phyloP scores from a whole-genome alignment of 2,113 vertebrate genomes.

The Empidonax traillii region DNA sequence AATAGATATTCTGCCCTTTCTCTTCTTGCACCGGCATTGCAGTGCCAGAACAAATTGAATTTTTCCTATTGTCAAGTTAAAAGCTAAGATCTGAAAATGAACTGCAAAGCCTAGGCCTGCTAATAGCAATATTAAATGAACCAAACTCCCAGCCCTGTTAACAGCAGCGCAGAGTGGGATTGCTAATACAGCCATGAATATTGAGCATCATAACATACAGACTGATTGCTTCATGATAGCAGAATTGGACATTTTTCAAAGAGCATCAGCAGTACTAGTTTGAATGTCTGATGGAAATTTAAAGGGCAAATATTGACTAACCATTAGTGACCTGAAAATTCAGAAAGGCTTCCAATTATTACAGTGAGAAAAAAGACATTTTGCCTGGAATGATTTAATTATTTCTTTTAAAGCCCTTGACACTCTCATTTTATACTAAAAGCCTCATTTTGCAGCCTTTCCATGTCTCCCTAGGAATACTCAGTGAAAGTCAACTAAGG shows the following conservation, averaged over 20 bases:
- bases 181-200: background rate
- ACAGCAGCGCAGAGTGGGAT: background rate
- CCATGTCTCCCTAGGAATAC: background rate
- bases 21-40: background rate
- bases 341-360: background rate
- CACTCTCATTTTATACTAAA: background rate
- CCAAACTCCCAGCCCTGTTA: background rate
- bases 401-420: background rate
- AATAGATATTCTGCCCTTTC: background rate
- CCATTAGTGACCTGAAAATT: background rate
- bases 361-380: background rate
- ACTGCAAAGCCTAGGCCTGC: background rate
- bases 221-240: background rate
- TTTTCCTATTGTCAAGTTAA: background rate
- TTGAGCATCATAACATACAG: background rate
- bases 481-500: background rate
- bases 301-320: background rate
- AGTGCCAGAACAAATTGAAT: background rate
- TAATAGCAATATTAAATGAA: background rate
- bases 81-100: background rate
- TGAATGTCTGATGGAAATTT: background rate
- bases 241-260: background rate
- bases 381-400: background rate
- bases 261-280: background rate
- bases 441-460: background rate